These are phyloP conservation scores for Stylophora pistillata DNA, from an alignment of 64 coral and sea anemone genomes.

Conservation along the genomic window DNA sequence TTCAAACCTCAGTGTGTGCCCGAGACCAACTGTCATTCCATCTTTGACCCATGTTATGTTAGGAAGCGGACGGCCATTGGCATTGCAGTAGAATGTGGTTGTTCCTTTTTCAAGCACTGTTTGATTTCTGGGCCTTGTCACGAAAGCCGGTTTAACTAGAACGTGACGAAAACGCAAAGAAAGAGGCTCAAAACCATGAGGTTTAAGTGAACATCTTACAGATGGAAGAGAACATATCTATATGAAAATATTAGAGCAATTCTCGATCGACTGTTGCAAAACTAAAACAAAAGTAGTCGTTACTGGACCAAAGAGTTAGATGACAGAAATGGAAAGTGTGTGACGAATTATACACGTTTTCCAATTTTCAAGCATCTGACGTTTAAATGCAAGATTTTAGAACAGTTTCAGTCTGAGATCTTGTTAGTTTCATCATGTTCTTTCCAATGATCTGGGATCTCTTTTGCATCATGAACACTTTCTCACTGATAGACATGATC, in stretches of 20 bases:
- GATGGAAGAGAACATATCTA: no score
- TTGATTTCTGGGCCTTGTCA: neutral
- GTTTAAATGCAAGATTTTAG: no score
- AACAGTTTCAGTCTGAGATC: no score
- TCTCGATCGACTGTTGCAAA: no score
- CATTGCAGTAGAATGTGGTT: neutral
- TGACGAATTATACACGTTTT: neutral
- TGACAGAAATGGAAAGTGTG: neutral
- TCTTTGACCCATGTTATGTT: constrained; percentile 41
- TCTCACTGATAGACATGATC: no score
- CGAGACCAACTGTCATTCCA: neutral
- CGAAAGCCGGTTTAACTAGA: constrained; percentile 5
- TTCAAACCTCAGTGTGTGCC: neutral
- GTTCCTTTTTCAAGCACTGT: neutral
- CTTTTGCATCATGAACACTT: no score
- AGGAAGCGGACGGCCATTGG: constrained; percentile 10
- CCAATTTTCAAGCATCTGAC: no score
- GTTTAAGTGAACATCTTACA: neutral
- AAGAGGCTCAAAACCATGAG: neutral
- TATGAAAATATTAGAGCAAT: no score
- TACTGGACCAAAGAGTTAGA: no score
- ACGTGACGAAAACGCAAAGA: neutral
- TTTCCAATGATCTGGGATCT: no score
- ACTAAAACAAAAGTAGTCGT: no score
- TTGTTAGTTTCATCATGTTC: no score